Evolutionary conservation across 2,797 vertebrate genomes (phyloP).

Genomic region (Antrozous pallidus): DNA sequence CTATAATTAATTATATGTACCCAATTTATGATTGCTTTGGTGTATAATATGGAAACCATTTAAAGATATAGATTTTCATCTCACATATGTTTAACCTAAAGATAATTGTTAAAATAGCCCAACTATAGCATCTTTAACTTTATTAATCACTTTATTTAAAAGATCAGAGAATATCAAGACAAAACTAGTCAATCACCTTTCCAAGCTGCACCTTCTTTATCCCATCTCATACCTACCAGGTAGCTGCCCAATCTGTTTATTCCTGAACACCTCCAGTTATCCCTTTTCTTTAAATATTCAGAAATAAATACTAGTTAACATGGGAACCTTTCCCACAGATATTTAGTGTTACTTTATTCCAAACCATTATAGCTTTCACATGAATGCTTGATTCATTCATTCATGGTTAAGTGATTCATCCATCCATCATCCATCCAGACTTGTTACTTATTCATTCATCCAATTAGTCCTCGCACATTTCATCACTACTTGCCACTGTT

Average conservation of each 20-base stretch:
- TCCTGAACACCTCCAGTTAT: not conserved
- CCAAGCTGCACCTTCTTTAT: not conserved
- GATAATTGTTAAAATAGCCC: not conserved
- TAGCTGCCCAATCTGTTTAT: not conserved
- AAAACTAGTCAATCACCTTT: not conserved
- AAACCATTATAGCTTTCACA: not conserved
- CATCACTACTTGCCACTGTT: not conserved
- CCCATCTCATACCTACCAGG: not conserved
- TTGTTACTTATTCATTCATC: not conserved
- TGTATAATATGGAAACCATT: not conserved
- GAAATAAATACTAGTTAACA: not conserved
- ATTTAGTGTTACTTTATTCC: not conserved
- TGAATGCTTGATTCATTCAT: not conserved
- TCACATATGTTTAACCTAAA: constrained; percentile 5
- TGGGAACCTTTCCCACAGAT: not conserved
- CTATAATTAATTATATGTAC: not conserved
- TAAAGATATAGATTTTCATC: not conserved
- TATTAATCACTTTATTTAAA: constrained; percentile 8
- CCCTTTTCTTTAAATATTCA: not conserved
- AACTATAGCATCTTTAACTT: not conserved
- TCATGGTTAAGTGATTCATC: no score
- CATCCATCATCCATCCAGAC: not conserved
- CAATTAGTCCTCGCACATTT: not conserved
- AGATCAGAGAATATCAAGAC: not conserved
- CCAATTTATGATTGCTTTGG: not conserved